Percentiles rank a stretch among this genome's conserved stretches.
Conservation (phyloP, 2,113 vertebrate genomes). For the Dasyornis broadbenti region DNA sequence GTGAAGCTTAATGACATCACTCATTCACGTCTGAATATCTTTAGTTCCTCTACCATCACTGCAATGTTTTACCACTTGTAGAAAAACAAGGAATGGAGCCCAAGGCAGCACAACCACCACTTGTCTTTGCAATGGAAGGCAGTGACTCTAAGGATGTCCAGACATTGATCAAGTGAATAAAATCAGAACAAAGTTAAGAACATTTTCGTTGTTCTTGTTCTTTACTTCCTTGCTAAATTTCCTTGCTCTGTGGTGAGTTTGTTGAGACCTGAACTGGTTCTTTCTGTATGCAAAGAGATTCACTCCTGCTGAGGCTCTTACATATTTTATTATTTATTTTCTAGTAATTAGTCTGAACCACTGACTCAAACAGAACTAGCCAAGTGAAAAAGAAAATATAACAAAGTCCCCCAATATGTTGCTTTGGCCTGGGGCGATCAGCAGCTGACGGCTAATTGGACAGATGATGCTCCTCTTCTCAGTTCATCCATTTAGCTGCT, state of each 20-base stretch:
- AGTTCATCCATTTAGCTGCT: slow-evolving; percentile 59
- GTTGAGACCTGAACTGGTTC: not conserved
- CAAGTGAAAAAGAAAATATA: slow-evolving; percentile 64
- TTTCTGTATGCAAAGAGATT: not conserved
- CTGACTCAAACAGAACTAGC: slow-evolving; percentile 59
- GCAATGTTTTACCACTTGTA: not conserved
- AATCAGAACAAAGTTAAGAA: not conserved
- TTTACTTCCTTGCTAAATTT: not conserved
- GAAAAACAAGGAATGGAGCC: not conserved
- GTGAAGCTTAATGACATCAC: not conserved
- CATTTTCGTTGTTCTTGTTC: not conserved
- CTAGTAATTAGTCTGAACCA: slow-evolving; percentile 59
- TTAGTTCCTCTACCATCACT: not conserved
- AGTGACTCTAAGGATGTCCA: not conserved
- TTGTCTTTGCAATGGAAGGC: not conserved
- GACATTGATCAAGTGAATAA: not conserved
- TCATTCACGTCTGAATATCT: not conserved
- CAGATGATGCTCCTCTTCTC: slow-evolving; percentile 59
- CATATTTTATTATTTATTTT: slow-evolving; percentile 61
- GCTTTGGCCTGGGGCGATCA: slow-evolving; percentile 34
- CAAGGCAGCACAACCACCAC: not conserved
- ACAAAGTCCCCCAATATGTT: slow-evolving; percentile 61
- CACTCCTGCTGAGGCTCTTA: not conserved
- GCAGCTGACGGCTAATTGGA: slow-evolving; percentile 58
- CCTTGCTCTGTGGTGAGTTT: not conserved